Evolutionary conservation across 53 echinoderm and acorn worm genomes (phyloP).

Genomic region (Glandiceps talaboti): DNA sequence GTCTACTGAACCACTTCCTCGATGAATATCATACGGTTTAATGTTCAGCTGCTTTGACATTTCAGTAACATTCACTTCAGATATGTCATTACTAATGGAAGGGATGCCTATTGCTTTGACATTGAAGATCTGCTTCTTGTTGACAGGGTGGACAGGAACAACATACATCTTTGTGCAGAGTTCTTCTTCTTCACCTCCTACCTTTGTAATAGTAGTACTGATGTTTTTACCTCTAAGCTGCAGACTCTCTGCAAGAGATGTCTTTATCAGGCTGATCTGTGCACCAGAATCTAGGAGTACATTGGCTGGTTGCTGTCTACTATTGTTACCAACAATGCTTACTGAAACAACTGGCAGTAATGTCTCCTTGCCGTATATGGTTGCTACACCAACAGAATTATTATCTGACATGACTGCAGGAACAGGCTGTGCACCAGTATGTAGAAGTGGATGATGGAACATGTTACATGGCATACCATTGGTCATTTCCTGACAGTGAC

Average conservation of each 20-base stretch:
- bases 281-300: not conserved
- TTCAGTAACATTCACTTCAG: slow-evolving; percentile 11
- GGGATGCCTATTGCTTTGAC: slow-evolving; percentile 28
- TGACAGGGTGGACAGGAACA: slow-evolving; percentile 1
- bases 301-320: not conserved
- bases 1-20: slow-evolving; percentile 28
- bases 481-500: no score
- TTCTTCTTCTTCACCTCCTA: slow-evolving; percentile 28
- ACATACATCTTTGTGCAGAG: slow-evolving; percentile 14
- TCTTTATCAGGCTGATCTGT: slow-evolving; percentile 13
- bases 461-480: slow-evolving; percentile 17
- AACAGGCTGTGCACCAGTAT: no score
- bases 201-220: slow-evolving; percentile 17
- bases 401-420: no score
- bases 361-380: no score
- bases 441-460: slow-evolving; percentile 27
- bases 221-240: slow-evolving; percentile 9
- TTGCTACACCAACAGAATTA: no score
- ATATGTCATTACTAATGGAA: slow-evolving; percentile 28
- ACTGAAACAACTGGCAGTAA: slow-evolving; percentile 15
- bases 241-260: slow-evolving; percentile 12
- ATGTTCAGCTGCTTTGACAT: slow-evolving; percentile 9
- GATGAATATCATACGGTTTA: not conserved
- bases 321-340: not conserved
- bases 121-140: not conserved